Evolutionary conservation across 1,140 invertebrate genomes (phyloP).

Genomic region (Lerema accius): DNA sequence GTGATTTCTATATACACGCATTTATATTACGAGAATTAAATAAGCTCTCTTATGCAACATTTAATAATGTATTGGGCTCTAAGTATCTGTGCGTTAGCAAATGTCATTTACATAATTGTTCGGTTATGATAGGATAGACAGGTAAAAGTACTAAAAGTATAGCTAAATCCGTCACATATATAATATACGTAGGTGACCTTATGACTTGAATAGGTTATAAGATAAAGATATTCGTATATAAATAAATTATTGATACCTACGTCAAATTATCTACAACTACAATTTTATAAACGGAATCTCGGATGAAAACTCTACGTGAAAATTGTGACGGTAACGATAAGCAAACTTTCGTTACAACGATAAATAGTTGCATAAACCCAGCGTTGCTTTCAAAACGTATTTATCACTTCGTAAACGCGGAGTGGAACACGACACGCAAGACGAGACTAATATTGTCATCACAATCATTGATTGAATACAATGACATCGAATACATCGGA

Average conservation of each 20-base stretch:
- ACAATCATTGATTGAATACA: neutral
- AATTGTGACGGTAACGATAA: conserved; percentile 22
- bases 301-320: conserved; percentile 4
- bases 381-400: conserved; percentile 13
- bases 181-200: too few species aligned
- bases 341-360: conserved; percentile 27
- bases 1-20: neutral
- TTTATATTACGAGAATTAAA: neutral
- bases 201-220: too few species aligned
- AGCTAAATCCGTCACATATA: too few species aligned
- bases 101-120: neutral
- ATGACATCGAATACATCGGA: too few species aligned
- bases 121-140: too few species aligned
- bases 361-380: conserved; percentile 27
- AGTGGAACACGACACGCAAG: neutral
- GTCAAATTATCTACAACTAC: too few species aligned
- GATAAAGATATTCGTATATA: too few species aligned
- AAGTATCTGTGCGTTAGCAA: neutral
- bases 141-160: too few species aligned
- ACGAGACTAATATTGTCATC: conserved; percentile 9
- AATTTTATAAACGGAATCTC: neutral
- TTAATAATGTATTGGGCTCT: neutral
- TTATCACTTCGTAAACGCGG: neutral
- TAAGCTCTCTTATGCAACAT: neutral
- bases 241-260: too few species aligned